Evolutionary conservation across 2,113 vertebrate species (phyloP), one percentile per base, ranked within the genome.

Genomic region (Cyphomyrus plagiostoma): DNA sequence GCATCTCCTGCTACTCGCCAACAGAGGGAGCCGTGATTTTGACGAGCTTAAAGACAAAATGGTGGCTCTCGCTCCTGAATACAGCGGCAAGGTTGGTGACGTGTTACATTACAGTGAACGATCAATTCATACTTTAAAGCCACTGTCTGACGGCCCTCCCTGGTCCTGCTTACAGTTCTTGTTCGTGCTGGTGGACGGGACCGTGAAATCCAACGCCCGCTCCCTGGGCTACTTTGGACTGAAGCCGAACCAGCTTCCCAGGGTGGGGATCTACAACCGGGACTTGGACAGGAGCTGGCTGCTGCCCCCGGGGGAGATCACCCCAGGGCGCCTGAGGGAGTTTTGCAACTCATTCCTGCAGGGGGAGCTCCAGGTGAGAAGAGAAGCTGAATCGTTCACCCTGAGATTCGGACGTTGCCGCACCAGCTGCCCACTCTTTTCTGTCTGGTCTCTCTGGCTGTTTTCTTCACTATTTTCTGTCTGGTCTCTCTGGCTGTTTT

Each of bases 1-100:
- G 42, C 97, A 99, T 90, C 95, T 99, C 8, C 94, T 99, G 88
- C 95, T 99, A 87, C 94, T 99, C 30, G 95, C 94, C 90, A 96
- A 97, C 93, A 97, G 96, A 87, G 94, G 93, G 49, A 97, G 94
- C 48, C 90, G 95, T 26, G 93, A 96, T 5, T 96, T 96, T 58
- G 91, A 92, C 0, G 93, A 96, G 86, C 95, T 93, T 62, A 92
- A 95, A 88, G 89, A 90, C 58, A 92, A 39, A 17, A 95, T 97
- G 46, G 92, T 30, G 85, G 91, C 92, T 0, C 94, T 97, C 8
- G 97, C 97, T 0, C 95, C 95, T 0, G 95, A 97, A 87, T 98
- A 97, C 92, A 95, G 93, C 17, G 96, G 96, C 46, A 96, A 98
- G 97, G 98, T 98, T 89, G 90, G 89, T 9, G 1, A n/a, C 23